A percentile compares a stretch with the other conserved stretches of the same genome.
Conservation (phyloP, 2,888 invertebrate species). For the Carcina quercana region DNA sequence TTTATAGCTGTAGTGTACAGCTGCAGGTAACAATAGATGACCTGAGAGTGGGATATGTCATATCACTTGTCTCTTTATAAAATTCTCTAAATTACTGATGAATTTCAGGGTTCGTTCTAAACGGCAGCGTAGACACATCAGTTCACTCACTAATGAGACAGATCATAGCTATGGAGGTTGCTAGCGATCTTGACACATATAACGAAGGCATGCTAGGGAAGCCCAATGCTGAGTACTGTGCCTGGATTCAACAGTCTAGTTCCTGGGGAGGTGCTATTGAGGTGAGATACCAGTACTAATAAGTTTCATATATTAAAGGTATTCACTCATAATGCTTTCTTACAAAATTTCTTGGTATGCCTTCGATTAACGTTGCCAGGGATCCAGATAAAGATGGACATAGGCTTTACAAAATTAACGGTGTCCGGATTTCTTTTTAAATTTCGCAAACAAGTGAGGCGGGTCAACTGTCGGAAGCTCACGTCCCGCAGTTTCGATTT, state of each 20-base stretch:
- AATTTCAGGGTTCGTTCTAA: constrained; percentile 76
- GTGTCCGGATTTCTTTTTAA: no score
- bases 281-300: constrained; percentile 39
- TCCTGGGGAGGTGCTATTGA: constrained; percentile 99
- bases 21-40: no score
- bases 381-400: no score
- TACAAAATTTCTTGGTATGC: no score
- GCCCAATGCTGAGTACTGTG: constrained; percentile 88
- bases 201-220: constrained; percentile 90
- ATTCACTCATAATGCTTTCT: no score
- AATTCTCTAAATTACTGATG: not conserved
- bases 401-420: no score
- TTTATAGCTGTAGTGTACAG: no score
- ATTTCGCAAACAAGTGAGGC: not conserved
- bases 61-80: not conserved
- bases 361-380: no score
- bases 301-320: no score
- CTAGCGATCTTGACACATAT: constrained; percentile 83
- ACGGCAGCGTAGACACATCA: constrained; percentile 84
- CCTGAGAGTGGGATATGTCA: no score
- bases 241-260: constrained; percentile 91
- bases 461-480: not conserved
- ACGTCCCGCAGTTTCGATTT: not conserved
- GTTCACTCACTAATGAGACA: constrained; percentile 86
- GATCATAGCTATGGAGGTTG: constrained; percentile 89